These are phyloP conservation scores for Carettochelys insculpta DNA, from an alignment of 2,113 vertebrate species.

Conservation along the genomic window DNA sequence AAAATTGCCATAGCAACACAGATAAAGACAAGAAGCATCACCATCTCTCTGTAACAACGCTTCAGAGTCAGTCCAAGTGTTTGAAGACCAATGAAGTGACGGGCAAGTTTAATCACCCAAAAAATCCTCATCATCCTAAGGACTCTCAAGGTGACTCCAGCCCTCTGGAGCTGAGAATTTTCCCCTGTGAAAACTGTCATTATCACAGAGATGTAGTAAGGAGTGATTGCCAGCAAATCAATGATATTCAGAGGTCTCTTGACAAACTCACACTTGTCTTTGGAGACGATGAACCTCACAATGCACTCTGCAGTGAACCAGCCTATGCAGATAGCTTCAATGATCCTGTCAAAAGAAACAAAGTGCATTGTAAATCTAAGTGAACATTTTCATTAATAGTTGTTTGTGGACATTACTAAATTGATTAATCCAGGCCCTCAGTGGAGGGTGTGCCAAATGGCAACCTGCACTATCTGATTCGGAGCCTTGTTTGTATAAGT, in stretches of 20 bases:
- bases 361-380: constrained; percentile 70
- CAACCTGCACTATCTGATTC: background rate
- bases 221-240: constrained; percentile 94
- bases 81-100: constrained; percentile 98
- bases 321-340: constrained; percentile 98
- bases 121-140: constrained; percentile 99
- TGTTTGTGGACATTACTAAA: constrained; percentile 58
- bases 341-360: constrained; percentile 88
- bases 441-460: constrained; percentile 48
- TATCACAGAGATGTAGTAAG: constrained; percentile 93
- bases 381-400: constrained; percentile 46
- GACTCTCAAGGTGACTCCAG: constrained; percentile 93
- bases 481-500: background rate
- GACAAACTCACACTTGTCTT: constrained; percentile 97
- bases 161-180: constrained; percentile 94
- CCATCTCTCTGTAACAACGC: constrained; percentile 97
- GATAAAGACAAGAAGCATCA: constrained; percentile 98
- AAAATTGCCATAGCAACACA: constrained; percentile 98
- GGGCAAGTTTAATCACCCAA: constrained; percentile 98
- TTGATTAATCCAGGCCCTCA: constrained; percentile 62
- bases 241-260: constrained; percentile 97
- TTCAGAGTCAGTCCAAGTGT: constrained; percentile 96
- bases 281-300: constrained; percentile 95
- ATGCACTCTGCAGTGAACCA: constrained; percentile 99
- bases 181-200: constrained; percentile 91